Base-by-base conservation (phyloP, 1,140 invertebrate genomes). In the Trigoniulus corallinus region DNA sequence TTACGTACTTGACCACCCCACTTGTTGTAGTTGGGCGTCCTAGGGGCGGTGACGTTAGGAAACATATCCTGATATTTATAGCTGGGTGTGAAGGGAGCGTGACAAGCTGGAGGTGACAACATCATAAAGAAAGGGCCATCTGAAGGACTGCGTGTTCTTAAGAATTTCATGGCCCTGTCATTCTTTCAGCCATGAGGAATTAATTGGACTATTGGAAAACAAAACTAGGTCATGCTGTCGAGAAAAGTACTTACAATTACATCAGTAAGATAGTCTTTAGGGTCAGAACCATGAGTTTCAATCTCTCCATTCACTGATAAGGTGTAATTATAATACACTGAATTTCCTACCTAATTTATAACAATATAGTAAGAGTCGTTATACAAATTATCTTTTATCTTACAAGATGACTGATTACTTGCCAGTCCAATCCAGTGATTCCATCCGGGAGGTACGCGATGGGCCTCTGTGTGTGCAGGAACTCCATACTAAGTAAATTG, bases 291-390 rank as follows among this genome's bases (percentile, higher is more conserved):
- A 59, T 74, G 70, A 43, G 72, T 69, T 42, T 68, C 70, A 26
- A 70, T 65, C 0, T 73, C 73, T 4, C 81, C 82, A 67, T 93
- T 87, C 46, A 87, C 74, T 1, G 84, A 88, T n/a, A 93, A 64
- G 0, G 77, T 77, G 60, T 88, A 93, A 66, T 89, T 79, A 61
- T 88, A 92, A 66, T 93, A 93, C 24, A 72, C 75, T 0, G 87
- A 92, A 62, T 91, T 88, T 18, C 85, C 84, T 47, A 83, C 54
- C 61, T 62, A 50, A 20, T n/a, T n/a, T 48, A 34, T n/a, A 44
- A 40, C 12, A 52, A 27, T n/a, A 7, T 7, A 49, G 26, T 53
- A 2, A 40, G n/a, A 3, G 12, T 15, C 34, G 53, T 27, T 44
- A 7, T 10, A 44, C 7, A 18, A 44, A 44, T 10, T 47, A 10